Evolutionary conservation across 35 echinoderm and acorn worm species (phyloP).

Genomic region (Holothuria glaberrima): DNA sequence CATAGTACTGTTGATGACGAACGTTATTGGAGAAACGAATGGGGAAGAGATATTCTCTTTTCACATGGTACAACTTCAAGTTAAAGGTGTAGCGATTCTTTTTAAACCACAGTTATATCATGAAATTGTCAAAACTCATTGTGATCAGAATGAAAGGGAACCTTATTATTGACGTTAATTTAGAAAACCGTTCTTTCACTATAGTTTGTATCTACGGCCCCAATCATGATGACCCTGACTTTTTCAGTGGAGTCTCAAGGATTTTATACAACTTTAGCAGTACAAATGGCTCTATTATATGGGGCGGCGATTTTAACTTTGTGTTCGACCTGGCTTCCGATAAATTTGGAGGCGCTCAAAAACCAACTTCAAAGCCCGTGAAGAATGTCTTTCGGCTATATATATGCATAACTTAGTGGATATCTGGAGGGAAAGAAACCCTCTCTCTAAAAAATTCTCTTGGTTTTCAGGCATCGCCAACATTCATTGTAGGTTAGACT

Average conservation of each 20-base stretch:
- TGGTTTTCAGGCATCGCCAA: no score
- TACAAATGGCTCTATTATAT: background rate
- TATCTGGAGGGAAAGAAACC: no score
- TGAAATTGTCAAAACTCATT: background rate
- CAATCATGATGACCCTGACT: background rate
- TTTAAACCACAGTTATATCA: background rate
- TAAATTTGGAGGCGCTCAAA: background rate
- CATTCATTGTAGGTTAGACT: no score
- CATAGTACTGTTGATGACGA: constrained; percentile 4
- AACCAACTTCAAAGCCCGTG: no score
- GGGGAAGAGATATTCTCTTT: constrained; percentile 2
- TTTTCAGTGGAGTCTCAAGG: background rate
- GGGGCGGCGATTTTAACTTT: constrained; percentile 46
- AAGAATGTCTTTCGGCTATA: no score
- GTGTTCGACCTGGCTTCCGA: constrained; percentile 25
- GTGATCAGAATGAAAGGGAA: background rate
- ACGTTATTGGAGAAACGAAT: constrained; percentile 1
- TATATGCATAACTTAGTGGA: no score
- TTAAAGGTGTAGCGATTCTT: background rate
- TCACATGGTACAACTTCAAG: background rate
- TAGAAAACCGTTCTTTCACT: background rate
- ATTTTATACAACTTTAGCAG: background rate
- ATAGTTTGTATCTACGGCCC: constrained; percentile 10
- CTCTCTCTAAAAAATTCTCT: no score
- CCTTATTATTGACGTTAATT: background rate